phyloP scores from a whole-genome alignment of 1,140 invertebrate genomes.

The Sarcophaga peregrina region DNA sequence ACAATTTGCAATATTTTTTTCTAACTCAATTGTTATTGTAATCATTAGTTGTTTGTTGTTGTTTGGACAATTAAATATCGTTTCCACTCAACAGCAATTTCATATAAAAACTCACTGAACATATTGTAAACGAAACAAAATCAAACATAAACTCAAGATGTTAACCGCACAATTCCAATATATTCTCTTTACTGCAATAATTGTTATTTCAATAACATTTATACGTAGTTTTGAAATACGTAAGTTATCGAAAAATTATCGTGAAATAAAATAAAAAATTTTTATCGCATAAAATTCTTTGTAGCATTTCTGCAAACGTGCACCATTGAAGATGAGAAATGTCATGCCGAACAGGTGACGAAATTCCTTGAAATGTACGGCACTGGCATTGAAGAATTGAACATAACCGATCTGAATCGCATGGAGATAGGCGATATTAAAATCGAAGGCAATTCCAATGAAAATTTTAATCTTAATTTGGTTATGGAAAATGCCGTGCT shows the following conservation, averaged over 20 bases:
- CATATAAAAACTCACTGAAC: neutral
- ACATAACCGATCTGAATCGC: neutral
- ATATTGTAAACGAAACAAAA: neutral
- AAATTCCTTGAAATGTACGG: neutral
- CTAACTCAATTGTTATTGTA: no score
- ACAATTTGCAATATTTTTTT: no score
- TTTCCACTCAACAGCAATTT: neutral
- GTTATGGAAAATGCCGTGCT: neutral
- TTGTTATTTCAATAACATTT: neutral
- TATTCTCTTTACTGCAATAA: neutral
- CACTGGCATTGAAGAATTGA: conserved; percentile 17
- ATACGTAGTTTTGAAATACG: neutral
- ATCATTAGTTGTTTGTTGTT: no score
- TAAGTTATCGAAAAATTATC: neutral
- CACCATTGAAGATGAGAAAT: conserved; percentile 12
- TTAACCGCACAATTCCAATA: neutral
- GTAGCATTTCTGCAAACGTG: neutral
- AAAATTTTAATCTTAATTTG: conserved; percentile 13
- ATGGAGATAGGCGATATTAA: neutral
- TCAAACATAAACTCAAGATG: neutral
- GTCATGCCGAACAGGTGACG: neutral
- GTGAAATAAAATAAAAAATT: neutral
- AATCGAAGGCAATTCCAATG: neutral
- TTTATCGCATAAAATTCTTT: conserved; percentile 27
- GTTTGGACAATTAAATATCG: neutral